These are phyloP conservation scores for Calypte anna DNA, from an alignment of 2,113 vertebrate species.

Conservation along the genomic window DNA sequence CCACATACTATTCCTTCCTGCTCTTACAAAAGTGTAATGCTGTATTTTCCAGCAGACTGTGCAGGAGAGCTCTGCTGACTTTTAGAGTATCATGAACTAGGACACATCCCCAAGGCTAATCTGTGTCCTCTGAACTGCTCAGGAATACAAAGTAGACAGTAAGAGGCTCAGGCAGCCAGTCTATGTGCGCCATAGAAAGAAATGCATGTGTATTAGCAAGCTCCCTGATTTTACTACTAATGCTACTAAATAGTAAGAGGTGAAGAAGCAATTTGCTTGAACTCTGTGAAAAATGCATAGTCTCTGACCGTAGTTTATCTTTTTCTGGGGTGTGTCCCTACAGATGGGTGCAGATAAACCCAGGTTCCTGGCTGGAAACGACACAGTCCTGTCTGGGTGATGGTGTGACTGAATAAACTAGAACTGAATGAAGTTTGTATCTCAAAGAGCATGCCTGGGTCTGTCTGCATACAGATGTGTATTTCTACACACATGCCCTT, in stretches of 20 bases:
- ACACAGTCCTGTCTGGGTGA: not conserved
- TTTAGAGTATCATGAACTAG: not conserved
- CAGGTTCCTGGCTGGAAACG: not conserved
- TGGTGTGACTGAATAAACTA: not conserved
- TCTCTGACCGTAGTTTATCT: not conserved
- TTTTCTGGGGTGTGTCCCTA: not conserved
- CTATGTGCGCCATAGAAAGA: not conserved
- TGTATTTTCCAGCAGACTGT: not conserved
- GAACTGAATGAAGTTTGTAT: not conserved
- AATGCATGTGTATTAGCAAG: not conserved
- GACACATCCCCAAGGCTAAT: not conserved
- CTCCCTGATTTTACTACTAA: not conserved
- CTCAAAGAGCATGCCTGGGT: not conserved
- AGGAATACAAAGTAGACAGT: not conserved
- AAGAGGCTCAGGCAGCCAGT: not conserved
- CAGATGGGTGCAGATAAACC: not conserved
- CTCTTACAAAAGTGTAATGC: not conserved
- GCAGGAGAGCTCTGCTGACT: not conserved
- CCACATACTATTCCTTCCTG: not conserved
- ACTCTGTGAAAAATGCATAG: not conserved
- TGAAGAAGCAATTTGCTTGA: not conserved
- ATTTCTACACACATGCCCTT: not conserved
- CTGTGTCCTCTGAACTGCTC: not conserved
- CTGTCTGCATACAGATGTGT: accelerated
- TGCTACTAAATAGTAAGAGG: not conserved